Conservation (phyloP, 2,888 invertebrate genomes). For the Drosophila maculinotata region DNA sequence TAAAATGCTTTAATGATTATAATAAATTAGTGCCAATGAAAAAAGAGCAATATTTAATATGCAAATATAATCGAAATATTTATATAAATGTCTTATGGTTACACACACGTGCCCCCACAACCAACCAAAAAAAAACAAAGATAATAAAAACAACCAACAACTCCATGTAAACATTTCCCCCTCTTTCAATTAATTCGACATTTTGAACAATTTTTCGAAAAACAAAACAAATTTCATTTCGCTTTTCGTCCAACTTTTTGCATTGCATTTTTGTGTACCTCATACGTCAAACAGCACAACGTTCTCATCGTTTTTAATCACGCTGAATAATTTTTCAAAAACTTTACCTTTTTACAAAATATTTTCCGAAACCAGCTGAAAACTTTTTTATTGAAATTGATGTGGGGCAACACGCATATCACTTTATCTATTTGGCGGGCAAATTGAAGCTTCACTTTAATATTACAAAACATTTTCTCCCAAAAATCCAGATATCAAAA, state of each 20-base stretch:
- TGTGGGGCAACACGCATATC: conserved; percentile 4
- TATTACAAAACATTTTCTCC: background rate
- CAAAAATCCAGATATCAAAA: background rate
- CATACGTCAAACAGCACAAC: conserved; percentile 41
- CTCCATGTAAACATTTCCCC: conserved; percentile 34
- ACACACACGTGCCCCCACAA: conserved; percentile 82
- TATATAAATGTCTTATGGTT: conserved; percentile 85
- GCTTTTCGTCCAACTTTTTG: conserved; percentile 37
- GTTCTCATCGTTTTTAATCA: conserved; percentile 53
- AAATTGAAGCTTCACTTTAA: conserved; percentile 11
- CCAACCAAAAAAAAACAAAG: conserved; percentile 11
- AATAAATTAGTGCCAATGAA: conserved; percentile 33
- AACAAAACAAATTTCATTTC: conserved; percentile 46
- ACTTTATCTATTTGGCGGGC: background rate
- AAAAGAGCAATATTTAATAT: conserved; percentile 30
- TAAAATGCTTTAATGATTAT: conserved; percentile 26
- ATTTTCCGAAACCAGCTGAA: conserved; percentile 47
- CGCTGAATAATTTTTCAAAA: conserved; percentile 39
- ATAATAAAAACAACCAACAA: conserved; percentile 30
- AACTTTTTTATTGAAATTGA: conserved; percentile 24
- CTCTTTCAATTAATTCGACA: conserved; percentile 29
- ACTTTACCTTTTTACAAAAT: conserved; percentile 45
- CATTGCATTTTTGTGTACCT: conserved; percentile 40
- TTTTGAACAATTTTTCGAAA: conserved; percentile 31
- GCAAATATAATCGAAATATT: conserved; percentile 51